phyloP scores from a whole-genome alignment of 2,113 vertebrate genomes.

The Elgaria multicarinata region DNA sequence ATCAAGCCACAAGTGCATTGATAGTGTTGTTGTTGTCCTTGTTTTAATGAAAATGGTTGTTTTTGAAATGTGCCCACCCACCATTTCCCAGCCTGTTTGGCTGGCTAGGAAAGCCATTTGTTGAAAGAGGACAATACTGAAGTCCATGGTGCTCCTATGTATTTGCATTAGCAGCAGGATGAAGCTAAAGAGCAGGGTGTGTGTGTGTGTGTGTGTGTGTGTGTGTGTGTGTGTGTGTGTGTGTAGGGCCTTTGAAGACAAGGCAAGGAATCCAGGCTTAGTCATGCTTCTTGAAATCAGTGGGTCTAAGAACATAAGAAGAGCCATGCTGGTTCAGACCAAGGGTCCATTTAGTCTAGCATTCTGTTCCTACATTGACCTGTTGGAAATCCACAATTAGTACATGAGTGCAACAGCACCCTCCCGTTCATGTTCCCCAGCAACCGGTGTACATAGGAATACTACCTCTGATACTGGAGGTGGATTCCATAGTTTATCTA shows the following conservation, averaged over 20 bases:
- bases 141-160: rapidly evolving
- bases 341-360: background rate
- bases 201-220: no score
- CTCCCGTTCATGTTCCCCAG: no score
- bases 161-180: background rate
- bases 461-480: background rate
- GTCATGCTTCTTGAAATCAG: no score
- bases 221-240: no score
- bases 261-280: background rate
- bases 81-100: no score
- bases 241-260: background rate
- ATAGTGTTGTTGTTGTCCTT: background rate
- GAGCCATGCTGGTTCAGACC: background rate
- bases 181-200: background rate
- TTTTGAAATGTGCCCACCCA: slow-evolving; percentile 29
- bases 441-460: no score
- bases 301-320: background rate
- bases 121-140: background rate
- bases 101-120: background rate
- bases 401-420: background rate
- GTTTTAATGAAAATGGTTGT: background rate
- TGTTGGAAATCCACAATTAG: background rate
- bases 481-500: no score
- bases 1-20: background rate
- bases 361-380: background rate